phyloP scores from a whole-genome alignment of 2,797 vertebrate genomes.

The Netta rufina region DNA sequence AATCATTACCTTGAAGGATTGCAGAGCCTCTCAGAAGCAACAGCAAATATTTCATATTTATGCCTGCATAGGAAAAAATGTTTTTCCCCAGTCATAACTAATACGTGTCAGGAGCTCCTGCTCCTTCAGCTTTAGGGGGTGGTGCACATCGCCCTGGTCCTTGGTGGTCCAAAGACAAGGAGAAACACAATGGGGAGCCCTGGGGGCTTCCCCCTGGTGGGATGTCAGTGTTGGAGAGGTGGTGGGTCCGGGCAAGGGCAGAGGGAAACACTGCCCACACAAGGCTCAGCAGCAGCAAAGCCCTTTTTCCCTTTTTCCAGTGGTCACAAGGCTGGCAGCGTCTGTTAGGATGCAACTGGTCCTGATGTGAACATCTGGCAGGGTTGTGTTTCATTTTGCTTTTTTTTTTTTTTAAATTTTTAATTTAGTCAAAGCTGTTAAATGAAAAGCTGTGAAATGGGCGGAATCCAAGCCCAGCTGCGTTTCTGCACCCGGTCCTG shows the following conservation, averaged over 20 bases:
- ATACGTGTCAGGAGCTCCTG: rapidly evolving
- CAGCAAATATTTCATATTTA: conserved; percentile 9
- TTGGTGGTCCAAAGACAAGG: background rate
- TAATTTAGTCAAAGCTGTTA: background rate
- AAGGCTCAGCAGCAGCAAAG: background rate
- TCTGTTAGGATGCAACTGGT: background rate
- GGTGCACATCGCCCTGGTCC: rapidly evolving
- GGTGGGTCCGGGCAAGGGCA: background rate
- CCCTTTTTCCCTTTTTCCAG: rapidly evolving
- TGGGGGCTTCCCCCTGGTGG: background rate
- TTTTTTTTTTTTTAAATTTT: rapidly evolving
- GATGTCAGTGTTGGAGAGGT: rapidly evolving
- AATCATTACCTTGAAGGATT: background rate
- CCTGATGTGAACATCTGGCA: background rate
- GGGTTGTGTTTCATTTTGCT: background rate
- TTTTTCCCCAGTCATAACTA: background rate
- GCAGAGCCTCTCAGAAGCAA: background rate
- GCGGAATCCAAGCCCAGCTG: background rate
- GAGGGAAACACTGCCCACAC: no score
- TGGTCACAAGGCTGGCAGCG: rapidly evolving
- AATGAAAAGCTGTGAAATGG: background rate
- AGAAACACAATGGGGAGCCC: rapidly evolving
- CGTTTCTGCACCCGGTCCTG: rapidly evolving
- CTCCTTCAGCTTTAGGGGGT: background rate
- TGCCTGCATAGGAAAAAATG: background rate